Percentiles rank a stretch among this genome's conserved stretches.
These are phyloP conservation scores for Drosophila funebris DNA, from an alignment of 1,140 invertebrate species.

Conservation along the genomic window DNA sequence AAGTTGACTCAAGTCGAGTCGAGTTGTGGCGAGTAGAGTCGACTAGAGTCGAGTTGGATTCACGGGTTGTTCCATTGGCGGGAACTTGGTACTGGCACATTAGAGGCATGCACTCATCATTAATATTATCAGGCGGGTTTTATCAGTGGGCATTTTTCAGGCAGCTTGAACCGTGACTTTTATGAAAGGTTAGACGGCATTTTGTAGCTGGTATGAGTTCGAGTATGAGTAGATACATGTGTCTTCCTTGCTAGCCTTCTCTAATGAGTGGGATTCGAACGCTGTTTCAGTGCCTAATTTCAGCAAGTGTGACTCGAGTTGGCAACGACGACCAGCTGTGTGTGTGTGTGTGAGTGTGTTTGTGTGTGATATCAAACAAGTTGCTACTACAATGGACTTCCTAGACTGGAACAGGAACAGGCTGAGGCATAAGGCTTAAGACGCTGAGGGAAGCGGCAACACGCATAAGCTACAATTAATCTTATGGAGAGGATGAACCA, in stretches of 20 bases:
- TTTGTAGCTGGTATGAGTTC: neutral
- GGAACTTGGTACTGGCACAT: conserved; percentile 24
- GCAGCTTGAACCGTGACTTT: conserved; percentile 58
- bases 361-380: conserved; percentile 65
- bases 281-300: conserved; percentile 39
- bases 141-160: conserved; percentile 70
- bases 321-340: conserved; percentile 52
- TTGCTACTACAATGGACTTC: conserved; percentile 57
- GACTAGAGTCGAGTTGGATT: neutral
- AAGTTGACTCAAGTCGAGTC: neutral
- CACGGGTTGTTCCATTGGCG: neutral
- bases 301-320: conserved; percentile 18
- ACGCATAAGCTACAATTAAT: conserved; percentile 77
- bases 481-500: conserved; percentile 39
- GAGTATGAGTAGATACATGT: conserved; percentile 10
- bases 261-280: conserved; percentile 15
- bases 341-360: conserved; percentile 24
- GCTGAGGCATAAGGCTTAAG: conserved; percentile 10
- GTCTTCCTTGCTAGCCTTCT: conserved; percentile 22
- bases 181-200: conserved; percentile 51
- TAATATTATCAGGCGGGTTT: conserved; percentile 68
- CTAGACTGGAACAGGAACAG: conserved; percentile 28
- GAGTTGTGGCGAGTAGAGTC: too few relatives aligned
- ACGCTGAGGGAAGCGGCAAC: conserved; percentile 44
- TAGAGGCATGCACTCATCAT: conserved; percentile 68